Conservation (phyloP, 2,888 invertebrate species). For the Hartigia nigra region DNA sequence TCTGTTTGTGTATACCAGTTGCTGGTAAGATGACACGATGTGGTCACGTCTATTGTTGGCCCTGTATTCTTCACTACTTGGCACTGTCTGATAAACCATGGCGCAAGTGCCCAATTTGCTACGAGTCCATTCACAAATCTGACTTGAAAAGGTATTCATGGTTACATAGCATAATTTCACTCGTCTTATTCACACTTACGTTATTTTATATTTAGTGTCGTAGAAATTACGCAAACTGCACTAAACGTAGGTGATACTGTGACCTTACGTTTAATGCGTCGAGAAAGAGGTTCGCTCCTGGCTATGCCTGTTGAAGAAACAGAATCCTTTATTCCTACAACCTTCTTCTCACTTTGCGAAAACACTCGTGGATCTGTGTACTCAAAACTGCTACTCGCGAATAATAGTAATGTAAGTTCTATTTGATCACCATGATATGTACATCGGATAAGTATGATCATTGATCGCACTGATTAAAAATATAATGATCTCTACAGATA, state of each 20-base stretch:
- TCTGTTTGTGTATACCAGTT: slow-evolving; percentile 87
- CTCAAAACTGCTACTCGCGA: slow-evolving; percentile 83
- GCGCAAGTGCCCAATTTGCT: slow-evolving; percentile 93
- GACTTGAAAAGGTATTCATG: slow-evolving; percentile 82
- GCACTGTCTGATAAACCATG: slow-evolving; percentile 85
- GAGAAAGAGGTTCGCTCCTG: slow-evolving; percentile 75
- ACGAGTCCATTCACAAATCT: slow-evolving; percentile 80
- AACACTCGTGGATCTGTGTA: slow-evolving; percentile 71
- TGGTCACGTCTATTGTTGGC: slow-evolving; percentile 97
- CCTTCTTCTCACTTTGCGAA: slow-evolving; percentile 66
- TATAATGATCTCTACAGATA: slow-evolving; percentile 65
- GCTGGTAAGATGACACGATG: slow-evolving; percentile 94
- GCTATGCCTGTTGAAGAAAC: slow-evolving; percentile 68
- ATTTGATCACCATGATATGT: slow-evolving; percentile 2
- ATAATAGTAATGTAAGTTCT: slow-evolving; percentile 72
- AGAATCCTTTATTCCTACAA: slow-evolving; percentile 48
- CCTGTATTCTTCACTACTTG: slow-evolving; percentile 93
- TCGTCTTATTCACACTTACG: slow-evolving; percentile 22
- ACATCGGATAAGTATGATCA: neutral
- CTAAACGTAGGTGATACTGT: slow-evolving; percentile 76
- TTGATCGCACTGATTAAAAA: neutral
- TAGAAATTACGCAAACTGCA: slow-evolving; percentile 68
- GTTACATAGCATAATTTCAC: slow-evolving; percentile 49
- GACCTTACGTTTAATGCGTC: slow-evolving; percentile 86
- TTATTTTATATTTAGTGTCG: slow-evolving; percentile 68